Conservation (phyloP, 2,797 vertebrate genomes). For the Tadarida brasiliensis region DNA sequence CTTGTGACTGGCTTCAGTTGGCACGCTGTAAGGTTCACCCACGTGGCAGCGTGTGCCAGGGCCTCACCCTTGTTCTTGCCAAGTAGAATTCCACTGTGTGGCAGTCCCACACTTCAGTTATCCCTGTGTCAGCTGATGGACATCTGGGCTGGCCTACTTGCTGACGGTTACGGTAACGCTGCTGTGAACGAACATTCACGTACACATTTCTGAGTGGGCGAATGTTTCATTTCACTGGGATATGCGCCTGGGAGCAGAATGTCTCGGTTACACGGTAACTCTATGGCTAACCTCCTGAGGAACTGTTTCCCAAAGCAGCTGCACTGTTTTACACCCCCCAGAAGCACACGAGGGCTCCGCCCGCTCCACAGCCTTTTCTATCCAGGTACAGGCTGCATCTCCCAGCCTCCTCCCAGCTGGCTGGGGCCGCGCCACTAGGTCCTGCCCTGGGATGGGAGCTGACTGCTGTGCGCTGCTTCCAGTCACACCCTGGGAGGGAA, state of each 20-base stretch:
- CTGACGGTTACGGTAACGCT: background rate
- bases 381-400: background rate
- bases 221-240: background rate
- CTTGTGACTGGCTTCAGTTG: background rate
- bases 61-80: background rate
- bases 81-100: background rate
- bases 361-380: background rate
- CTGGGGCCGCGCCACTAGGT: background rate
- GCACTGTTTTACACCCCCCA: accelerated
- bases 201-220: background rate
- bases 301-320: background rate
- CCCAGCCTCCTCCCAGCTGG: background rate
- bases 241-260: accelerated
- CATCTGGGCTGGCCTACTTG: background rate
- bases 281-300: background rate
- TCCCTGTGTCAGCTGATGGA: background rate
- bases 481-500: background rate
- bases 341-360: accelerated
- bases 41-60: background rate
- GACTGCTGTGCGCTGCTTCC: background rate
- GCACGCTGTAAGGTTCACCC: background rate
- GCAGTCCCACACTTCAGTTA: background rate
- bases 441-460: background rate
- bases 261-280: background rate
- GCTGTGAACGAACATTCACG: background rate